Conservation (phyloP, 2,797 vertebrate species). For the Pagetopsis macropterus region DNA sequence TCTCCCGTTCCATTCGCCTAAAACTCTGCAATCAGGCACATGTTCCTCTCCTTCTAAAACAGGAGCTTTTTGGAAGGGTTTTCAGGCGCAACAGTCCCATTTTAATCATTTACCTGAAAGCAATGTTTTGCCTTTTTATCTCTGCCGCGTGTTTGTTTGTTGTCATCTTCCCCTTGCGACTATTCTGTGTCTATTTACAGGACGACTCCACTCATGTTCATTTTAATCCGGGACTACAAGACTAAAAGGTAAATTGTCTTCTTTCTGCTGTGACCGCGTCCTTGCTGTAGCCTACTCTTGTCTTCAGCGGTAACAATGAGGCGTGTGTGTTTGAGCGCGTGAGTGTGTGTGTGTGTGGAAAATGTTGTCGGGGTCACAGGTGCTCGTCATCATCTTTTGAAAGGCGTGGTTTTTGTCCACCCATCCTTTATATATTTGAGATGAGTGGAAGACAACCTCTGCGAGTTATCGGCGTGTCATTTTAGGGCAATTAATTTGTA, state of each 20-base stretch:
- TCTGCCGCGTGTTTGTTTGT: conserved; percentile 78
- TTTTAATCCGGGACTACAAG: conserved; percentile 73
- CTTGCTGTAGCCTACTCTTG: conserved; percentile 61
- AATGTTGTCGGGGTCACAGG: conserved; percentile 84
- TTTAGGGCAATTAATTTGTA: conserved; percentile 18
- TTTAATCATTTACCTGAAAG: conserved; percentile 86
- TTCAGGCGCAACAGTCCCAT: conserved; percentile 79
- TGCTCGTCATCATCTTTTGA: conserved; percentile 85
- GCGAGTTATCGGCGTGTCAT: conserved; percentile 23
- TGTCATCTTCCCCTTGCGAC: conserved; percentile 70
- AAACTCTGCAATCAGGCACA: conserved; percentile 89
- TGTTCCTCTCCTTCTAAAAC: conserved; percentile 83
- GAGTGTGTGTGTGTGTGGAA: conserved; percentile 57
- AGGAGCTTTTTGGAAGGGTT: conserved; percentile 78
- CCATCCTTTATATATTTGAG: conserved; percentile 77
- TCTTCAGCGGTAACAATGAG: conserved; percentile 53
- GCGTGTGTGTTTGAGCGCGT: conserved; percentile 33
- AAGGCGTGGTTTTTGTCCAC: conserved; percentile 87
- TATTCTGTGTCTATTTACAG: conserved; percentile 75
- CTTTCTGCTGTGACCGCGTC: conserved; percentile 68
- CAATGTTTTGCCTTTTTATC: conserved; percentile 71
- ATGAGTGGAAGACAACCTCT: conserved; percentile 49
- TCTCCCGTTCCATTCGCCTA: conserved; percentile 89
- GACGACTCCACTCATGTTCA: conserved; percentile 66
- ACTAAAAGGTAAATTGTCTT: conserved; percentile 81